These are phyloP conservation scores for Drosophila teissieri DNA, from an alignment of 1,140 invertebrate species.

Conservation along the genomic window DNA sequence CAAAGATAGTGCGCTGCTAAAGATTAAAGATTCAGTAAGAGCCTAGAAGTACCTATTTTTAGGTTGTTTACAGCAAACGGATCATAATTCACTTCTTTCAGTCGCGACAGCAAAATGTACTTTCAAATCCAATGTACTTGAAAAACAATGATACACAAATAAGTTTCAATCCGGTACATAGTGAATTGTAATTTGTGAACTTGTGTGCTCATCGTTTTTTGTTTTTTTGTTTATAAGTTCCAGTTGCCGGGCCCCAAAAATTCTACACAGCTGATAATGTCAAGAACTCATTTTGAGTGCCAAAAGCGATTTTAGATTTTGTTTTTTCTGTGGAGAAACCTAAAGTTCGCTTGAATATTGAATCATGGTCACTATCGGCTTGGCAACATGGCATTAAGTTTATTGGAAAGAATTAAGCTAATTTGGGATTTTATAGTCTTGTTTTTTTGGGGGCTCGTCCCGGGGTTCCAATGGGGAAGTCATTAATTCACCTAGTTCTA, in stretches of 20 bases:
- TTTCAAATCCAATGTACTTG: neutral
- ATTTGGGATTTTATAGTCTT: conserved; percentile 22
- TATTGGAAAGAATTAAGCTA: conserved; percentile 10
- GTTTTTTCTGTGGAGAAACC: neutral
- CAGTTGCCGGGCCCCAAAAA: conserved; percentile 1
- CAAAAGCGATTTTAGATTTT: neutral
- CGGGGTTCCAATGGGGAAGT: neutral
- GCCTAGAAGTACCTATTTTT: neutral
- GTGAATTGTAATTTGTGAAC: conserved; percentile 34
- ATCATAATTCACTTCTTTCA: neutral
- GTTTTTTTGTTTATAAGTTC: conserved; percentile 29
- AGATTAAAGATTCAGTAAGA: neutral
- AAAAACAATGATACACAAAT: neutral
- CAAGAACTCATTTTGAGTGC: conserved; percentile 19
- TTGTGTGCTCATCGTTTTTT: conserved; percentile 32
- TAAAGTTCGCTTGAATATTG: conserved; percentile 1
- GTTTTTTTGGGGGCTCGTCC: conserved; percentile 54
- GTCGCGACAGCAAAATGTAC: conserved; percentile 5
- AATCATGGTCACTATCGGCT: conserved; percentile 11
- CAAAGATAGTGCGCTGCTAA: neutral
- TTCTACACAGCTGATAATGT: conserved; percentile 25
- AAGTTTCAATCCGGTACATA: neutral
- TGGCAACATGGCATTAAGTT: conserved; percentile 12
- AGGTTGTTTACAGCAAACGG: conserved; percentile 4
- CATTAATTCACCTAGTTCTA: conserved; percentile 3